Base-by-base conservation (phyloP, 2,888 invertebrate species). In the Leucania comma region DNA sequence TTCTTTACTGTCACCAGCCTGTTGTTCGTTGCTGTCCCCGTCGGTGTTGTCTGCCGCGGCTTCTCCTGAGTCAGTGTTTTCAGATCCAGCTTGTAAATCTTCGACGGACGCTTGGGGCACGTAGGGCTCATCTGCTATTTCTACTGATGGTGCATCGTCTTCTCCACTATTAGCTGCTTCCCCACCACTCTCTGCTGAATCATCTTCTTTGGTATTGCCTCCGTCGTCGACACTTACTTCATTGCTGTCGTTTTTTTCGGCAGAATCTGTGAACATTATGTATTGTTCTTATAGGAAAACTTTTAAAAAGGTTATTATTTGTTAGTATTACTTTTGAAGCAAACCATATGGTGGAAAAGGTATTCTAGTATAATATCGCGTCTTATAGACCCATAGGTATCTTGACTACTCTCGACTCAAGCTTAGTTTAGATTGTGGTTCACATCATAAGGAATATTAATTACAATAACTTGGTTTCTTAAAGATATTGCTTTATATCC, bases 101-200 rank as follows among this genome's bases (percentile, higher is more conserved):
- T 96, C 96, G 66, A 95, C 93, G 82, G 96, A 94, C 74, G 92
- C 91, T 88, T 95, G 93, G 82, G 94, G 87, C 67, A 94, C 89
- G 79, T 95, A 94, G 32, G 96, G 96, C 84, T 96, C 96, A 75
- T 96, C 96, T 70, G 95, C 95, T 83, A 95, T 93, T 91, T 95
- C 94, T 67, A 96, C 88, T 60, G 94, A 93, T 65, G 94, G 94
- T 57, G 87, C 86, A 66, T 93, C 93, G 62, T 92, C 92, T 83
- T 93, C 94, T 75, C 87, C 86, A 79, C 91, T 92, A 56, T 90
- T 90, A 64, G 85, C 84, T 70, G 87, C 89, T 77, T 90, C 90
- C 35, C 86, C 93, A 65, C 90, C 92, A 80, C 91, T 93, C 90
- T 95, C 95, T 81, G 87, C 89, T 87, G 95, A 94, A 88, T 88